Base-by-base conservation (phyloP, 2,888 invertebrate genomes). In the Mythimna ferrago region DNA sequence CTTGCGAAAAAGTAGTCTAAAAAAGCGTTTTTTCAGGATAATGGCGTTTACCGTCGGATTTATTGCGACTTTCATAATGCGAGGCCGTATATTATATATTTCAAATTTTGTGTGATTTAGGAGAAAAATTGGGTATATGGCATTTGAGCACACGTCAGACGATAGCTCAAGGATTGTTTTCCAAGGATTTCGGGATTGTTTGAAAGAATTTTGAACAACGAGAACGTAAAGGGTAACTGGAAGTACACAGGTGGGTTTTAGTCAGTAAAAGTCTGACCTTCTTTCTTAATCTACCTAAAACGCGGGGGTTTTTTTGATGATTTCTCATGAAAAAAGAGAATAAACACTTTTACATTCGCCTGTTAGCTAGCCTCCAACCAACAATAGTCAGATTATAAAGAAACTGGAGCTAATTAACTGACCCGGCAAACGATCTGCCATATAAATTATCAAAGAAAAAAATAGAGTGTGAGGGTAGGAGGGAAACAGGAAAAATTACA, bases 1-100 rank as follows among this genome's bases (percentile, higher is more conserved):
- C n/a, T 62, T 44, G 60, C 73, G 19, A 66, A 78, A 79, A 79
- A 38, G 56, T 32, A 26, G 26, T 41, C 51, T 65, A 56, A 51
- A 71, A 48, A 73, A 71, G 32, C n/a, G 66, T 57, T 73, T 71
- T 77, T 77, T 63, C 51, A 54, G 48, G 44, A 66, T 82, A 78
- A 80, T 73, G 56, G 78, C 56, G 32, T 66, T 82, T 63, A n/a
- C n/a, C 51, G 11, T 21, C 48, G 41, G 56, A 82, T 82, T 80
- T 82, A 82, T 80, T 60, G 48, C 53, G 21, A 56, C 19, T 35
- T 82, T 16, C 26, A 51, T 76, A 61, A 66, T 57, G 32, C 48
- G 51, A 66, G 60, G 60, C 21, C 6, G 51, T 66, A 58, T 68
- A 56, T 58, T 66, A 63, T 63, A 11, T 6, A 38, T 48, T 48